Evolutionary conservation across 2,113 vertebrate species (phyloP).

Genomic region (Sturnus vulgaris): DNA sequence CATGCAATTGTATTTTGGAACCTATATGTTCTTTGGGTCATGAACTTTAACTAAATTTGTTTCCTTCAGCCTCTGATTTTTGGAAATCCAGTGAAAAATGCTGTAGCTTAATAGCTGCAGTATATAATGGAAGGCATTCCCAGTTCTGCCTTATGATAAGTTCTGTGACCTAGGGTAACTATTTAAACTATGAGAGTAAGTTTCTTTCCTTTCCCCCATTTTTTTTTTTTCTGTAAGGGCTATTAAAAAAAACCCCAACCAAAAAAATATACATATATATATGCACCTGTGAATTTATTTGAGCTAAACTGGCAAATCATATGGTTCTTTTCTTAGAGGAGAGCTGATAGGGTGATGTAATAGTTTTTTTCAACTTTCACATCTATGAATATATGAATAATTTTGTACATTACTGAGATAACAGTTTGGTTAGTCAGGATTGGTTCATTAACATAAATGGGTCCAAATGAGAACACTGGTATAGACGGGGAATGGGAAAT

Average conservation of each 20-base stretch:
- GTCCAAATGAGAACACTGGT: neutral
- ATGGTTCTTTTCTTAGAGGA: neutral
- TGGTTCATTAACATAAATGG: neutral
- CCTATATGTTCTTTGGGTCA: neutral
- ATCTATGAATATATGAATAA: neutral
- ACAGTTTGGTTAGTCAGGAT: neutral
- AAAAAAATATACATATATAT: neutral
- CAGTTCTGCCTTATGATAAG: neutral
- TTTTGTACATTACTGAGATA: neutral
- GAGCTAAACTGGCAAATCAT: neutral
- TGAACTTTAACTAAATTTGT: neutral
- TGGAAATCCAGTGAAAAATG: neutral
- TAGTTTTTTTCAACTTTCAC: neutral
- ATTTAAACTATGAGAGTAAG: neutral
- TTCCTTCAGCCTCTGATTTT: neutral
- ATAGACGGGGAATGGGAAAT: neutral
- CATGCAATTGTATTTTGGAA: neutral
- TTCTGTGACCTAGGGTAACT: neutral
- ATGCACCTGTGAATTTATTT: neutral
- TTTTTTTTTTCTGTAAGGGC: neutral
- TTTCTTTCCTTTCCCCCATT: fast-evolving
- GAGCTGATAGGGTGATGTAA: fast-evolving
- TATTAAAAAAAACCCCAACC: neutral
- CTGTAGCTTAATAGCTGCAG: neutral
- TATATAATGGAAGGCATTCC: neutral